phyloP scores from a whole-genome alignment of 2,888 invertebrate genomes.

The Patella caerulea region DNA sequence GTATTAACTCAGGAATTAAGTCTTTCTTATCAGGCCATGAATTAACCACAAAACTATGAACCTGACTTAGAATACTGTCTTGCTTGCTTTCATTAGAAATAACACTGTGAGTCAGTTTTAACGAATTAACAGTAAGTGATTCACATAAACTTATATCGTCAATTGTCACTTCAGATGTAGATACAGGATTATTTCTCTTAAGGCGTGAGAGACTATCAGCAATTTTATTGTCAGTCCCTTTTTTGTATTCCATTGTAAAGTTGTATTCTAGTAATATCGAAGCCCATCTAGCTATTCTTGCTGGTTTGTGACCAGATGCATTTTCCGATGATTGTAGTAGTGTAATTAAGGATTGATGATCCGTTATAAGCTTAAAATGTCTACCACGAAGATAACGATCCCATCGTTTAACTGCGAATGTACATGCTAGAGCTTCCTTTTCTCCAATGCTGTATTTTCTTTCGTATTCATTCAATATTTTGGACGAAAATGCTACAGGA shows the following conservation, averaged over 20 bases:
- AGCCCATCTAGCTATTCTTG: slow-evolving; percentile 26
- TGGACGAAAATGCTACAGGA: slow-evolving; percentile 15
- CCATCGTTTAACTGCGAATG: slow-evolving; percentile 6
- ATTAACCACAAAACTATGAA: too few species aligned
- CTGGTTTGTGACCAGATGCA: slow-evolving; percentile 16
- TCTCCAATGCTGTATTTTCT: slow-evolving; percentile 15
- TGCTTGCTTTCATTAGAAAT: too few species aligned
- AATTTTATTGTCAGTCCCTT: slow-evolving; percentile 16
- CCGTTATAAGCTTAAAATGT: slow-evolving; percentile 13
- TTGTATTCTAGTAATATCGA: slow-evolving; percentile 19
- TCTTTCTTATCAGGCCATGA: too few species aligned
- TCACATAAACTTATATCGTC: too few species aligned
- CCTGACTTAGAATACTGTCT: too few species aligned
- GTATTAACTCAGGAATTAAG: too few species aligned
- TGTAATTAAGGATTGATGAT: slow-evolving; percentile 8
- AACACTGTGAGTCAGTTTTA: too few species aligned
- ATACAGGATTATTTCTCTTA: background rate
- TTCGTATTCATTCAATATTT: background rate
- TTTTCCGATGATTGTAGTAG: slow-evolving; percentile 4
- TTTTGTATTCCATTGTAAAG: slow-evolving; percentile 21
- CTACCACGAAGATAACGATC: slow-evolving; percentile 12
- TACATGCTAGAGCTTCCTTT: slow-evolving; percentile 20
- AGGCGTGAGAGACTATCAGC: slow-evolving; percentile 26
- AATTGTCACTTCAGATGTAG: background rate
- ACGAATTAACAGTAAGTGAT: too few species aligned